phyloP scores from a whole-genome alignment of 1,140 invertebrate species.

The Lethrus apterus region DNA sequence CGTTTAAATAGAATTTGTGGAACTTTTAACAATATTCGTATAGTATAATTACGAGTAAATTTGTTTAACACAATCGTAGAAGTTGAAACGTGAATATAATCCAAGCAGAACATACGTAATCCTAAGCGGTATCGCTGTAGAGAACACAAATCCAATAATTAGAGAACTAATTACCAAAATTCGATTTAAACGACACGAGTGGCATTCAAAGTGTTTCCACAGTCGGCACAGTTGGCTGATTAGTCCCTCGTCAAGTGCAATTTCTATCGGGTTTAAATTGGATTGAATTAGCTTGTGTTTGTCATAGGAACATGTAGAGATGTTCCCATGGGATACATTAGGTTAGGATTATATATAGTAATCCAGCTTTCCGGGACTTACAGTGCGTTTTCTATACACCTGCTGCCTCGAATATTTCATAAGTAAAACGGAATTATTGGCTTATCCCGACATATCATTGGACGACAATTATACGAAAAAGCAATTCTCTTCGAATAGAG shows the following conservation, averaged over 20 bases:
- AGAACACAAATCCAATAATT: constrained; percentile 30
- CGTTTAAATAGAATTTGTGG: constrained; percentile 2
- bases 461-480: constrained; percentile 12
- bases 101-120: constrained; percentile 7
- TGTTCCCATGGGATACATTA: constrained; percentile 29
- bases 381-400: constrained; percentile 22
- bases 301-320: constrained; percentile 24
- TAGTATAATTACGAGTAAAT: constrained; percentile 7
- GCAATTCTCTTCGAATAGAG: no score
- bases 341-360: constrained; percentile 25
- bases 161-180: constrained; percentile 32
- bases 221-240: constrained; percentile 26
- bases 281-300: constrained; percentile 33
- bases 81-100: constrained; percentile 10
- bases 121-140: constrained; percentile 20
- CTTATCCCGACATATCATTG: constrained; percentile 10
- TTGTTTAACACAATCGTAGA: constrained; percentile 6
- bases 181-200: constrained; percentile 28
- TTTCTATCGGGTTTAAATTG: constrained; percentile 35
- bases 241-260: constrained; percentile 34
- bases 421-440: constrained; percentile 22
- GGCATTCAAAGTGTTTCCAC: constrained; percentile 29
- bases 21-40: constrained; percentile 1
- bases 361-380: constrained; percentile 27
- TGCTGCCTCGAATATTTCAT: constrained; percentile 28